A percentile compares a stretch with the other conserved stretches of the same genome.
phyloP scores from a whole-genome alignment of 2,797 vertebrate genomes.

The Prionace glauca region DNA sequence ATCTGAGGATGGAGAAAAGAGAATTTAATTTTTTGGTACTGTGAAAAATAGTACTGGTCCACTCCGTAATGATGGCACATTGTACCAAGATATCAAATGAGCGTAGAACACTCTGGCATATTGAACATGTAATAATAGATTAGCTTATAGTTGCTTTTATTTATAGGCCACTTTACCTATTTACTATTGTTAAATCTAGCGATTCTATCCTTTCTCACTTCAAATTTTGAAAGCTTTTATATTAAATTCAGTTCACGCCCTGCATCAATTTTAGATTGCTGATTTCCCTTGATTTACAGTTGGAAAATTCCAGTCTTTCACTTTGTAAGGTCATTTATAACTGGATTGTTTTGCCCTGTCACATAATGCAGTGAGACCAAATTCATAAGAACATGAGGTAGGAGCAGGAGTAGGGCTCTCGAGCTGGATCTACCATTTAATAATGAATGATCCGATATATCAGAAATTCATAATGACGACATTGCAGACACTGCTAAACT shows the following conservation, averaged over 20 bases:
- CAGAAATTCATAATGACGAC: neutral
- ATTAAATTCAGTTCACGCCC: neutral
- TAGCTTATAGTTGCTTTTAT: neutral
- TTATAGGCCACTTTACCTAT: neutral
- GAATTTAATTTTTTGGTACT: neutral
- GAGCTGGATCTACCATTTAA: neutral
- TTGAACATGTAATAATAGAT: neutral
- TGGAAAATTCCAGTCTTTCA: neutral
- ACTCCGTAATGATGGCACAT: neutral
- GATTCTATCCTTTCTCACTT: neutral
- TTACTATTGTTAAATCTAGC: neutral
- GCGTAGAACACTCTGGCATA: neutral
- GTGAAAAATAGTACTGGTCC: neutral
- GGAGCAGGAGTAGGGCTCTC: neutral
- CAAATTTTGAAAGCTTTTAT: neutral
- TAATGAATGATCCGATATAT: neutral
- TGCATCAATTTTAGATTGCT: neutral
- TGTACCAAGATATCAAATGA: neutral
- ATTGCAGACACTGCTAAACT: conserved; percentile 3
- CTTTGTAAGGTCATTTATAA: neutral
- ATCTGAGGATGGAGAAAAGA: neutral
- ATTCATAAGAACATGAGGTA: neutral
- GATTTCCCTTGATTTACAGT: neutral
- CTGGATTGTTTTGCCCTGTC: neutral
- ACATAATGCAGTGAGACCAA: neutral